A percentile compares a stretch with the other conserved stretches of the same genome.
Conservation (phyloP, 2,888 invertebrate species). For the Rhaphigaster nebulosa region DNA sequence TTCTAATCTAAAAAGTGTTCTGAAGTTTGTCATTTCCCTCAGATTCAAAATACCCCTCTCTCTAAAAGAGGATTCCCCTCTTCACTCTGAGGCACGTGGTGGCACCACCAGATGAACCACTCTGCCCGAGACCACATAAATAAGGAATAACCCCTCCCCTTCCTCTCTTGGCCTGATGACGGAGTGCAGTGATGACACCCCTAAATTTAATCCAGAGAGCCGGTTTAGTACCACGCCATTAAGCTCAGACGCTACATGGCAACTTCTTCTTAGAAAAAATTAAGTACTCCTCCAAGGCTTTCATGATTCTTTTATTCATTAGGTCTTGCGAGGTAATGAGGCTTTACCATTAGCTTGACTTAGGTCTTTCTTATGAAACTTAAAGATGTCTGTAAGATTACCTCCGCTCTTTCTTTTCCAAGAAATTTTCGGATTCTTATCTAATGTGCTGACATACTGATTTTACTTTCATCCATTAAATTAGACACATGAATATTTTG, state of each 20-base stretch:
- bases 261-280: slow-evolving; percentile 5
- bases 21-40: background rate
- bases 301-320: slow-evolving; percentile 44
- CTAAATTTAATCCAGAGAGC: slow-evolving; percentile 8
- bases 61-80: background rate
- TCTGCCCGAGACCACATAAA: background rate
- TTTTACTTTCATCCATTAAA: background rate
- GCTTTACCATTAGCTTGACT: slow-evolving; percentile 1
- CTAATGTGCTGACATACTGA: background rate
- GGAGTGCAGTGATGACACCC: slow-evolving; percentile 11
- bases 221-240: slow-evolving; percentile 9
- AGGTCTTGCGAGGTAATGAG: background rate
- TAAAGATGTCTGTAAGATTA: background rate
- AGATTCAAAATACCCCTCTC: background rate
- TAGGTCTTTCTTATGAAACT: background rate
- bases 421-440: background rate
- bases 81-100: background rate
- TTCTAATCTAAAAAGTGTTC: background rate
- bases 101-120: background rate
- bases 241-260: background rate
- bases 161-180: background rate
- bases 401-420: background rate
- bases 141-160: background rate
- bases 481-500: background rate
- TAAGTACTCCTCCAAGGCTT: background rate